Conservation (phyloP, 2,888 invertebrate species). For the Dascillus cervinus region DNA sequence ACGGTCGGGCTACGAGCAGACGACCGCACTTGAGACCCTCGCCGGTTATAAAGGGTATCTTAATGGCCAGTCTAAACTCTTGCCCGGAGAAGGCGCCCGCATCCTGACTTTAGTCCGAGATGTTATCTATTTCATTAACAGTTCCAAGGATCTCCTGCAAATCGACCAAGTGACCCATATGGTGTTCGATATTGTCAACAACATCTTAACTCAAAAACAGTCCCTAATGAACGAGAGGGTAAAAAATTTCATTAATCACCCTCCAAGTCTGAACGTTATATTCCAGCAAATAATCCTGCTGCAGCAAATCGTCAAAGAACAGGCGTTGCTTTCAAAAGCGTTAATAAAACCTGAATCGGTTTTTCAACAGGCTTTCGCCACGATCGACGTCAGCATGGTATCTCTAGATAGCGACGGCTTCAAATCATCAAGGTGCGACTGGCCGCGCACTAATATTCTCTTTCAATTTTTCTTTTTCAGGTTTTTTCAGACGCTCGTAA, state of each 20-base stretch:
- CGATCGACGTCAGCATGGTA: conserved; percentile 20
- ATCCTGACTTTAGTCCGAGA: conserved; percentile 51
- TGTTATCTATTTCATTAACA: conserved; percentile 50
- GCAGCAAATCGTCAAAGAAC: conserved; percentile 21
- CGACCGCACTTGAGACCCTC: background rate
- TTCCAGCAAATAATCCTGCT: conserved; percentile 25
- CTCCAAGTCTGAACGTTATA: conserved; percentile 1
- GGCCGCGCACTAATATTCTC: too few relatives aligned
- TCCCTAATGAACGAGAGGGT: conserved; percentile 70
- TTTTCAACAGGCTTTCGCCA: conserved; percentile 19
- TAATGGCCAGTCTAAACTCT: conserved; percentile 27
- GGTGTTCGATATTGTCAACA: conserved; percentile 55
- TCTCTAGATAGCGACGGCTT: conserved; percentile 1
- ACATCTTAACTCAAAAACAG: conserved; percentile 56
- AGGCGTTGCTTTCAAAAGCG: conserved; percentile 9
- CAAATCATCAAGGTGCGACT: too few relatives aligned
- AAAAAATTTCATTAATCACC: conserved; percentile 22
- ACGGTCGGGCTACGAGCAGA: conserved; percentile 52
- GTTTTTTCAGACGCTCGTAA: too few relatives aligned
- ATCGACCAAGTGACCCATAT: conserved; percentile 48
- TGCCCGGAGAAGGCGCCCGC: conserved; percentile 60
- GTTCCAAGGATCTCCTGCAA: conserved; percentile 40
- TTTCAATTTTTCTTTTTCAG: too few relatives aligned
- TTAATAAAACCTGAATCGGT: conserved; percentile 14
- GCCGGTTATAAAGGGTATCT: background rate